Base-by-base conservation (phyloP, 2,888 invertebrate genomes). In the Pycnomerus fuliginosus region DNA sequence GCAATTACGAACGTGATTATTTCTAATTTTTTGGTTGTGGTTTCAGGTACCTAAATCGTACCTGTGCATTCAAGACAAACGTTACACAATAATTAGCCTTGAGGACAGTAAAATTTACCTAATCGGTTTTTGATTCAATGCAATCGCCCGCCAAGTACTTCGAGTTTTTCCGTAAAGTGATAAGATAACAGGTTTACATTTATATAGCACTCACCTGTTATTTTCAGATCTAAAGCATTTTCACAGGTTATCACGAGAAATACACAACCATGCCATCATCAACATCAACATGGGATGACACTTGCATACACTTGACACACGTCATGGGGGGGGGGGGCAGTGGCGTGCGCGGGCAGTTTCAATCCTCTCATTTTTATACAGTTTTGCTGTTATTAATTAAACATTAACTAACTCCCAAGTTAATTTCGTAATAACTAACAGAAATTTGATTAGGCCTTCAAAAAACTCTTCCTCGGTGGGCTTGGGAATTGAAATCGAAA, bases 231-330 rank as follows among this genome's bases (percentile, higher is more conserved):
- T 55, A 52, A 48, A 49, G 35, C 50, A 53, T 54, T 52, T 54
- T 53, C 55, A 56, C 58, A 56, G 56, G 55, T 56, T 56, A 61
- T 52, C 55, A 45, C 45, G 55, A 51, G 41, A 50, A 43, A 55
- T 48, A 47, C 49, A 55, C 54, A 54, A 52, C 60, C 61, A 59
- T 61, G 53, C 58, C 58, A 61, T 56, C 56, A 48, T 53, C 50
- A 53, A 50, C 48, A 48, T 52, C 52, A 34, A 40, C 40, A 40
- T 36, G 17, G 34, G 20, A 16, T 31, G 22, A 36, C 40, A 40
- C n/a, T n/a, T n/a, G n/a, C n/a, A n/a, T n/a, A n/a, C n/a, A n/a
- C n/a, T n/a, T 45, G 45, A 44, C 38, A 44, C 27, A 45, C 45
- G 45, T 46, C 45, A 46, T 41, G 36, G 36, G 32, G 12, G 11